These are phyloP conservation scores for Acanthurus tractus DNA, from an alignment of 2,797 vertebrate genomes.

Conservation along the genomic window DNA sequence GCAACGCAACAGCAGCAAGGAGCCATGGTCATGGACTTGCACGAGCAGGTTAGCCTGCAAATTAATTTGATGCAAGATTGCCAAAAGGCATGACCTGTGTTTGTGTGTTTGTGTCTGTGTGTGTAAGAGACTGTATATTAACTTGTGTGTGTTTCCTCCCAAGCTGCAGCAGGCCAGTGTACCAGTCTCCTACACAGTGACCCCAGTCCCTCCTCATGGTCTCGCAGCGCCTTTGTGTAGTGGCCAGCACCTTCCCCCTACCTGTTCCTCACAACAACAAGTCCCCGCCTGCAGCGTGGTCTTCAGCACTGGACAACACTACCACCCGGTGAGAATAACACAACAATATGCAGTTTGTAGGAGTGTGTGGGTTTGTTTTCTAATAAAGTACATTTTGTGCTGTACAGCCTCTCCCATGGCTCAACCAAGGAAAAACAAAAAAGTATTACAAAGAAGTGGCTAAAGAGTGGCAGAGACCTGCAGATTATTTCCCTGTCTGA, in stretches of 20 bases:
- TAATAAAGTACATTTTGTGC: slow-evolving; percentile 20
- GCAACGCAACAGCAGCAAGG: slow-evolving; percentile 89
- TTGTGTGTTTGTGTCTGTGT: neutral
- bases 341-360: slow-evolving; percentile 51
- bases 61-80: neutral
- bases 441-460: slow-evolving; percentile 6
- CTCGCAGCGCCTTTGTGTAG: slow-evolving; percentile 94
- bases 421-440: slow-evolving; percentile 25
- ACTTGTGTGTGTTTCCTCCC: slow-evolving; percentile 31
- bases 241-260: slow-evolving; percentile 93
- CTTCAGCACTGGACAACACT: slow-evolving; percentile 95
- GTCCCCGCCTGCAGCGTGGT: slow-evolving; percentile 96
- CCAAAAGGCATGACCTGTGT: fast-evolving
- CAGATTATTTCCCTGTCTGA: slow-evolving; percentile 8
- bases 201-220: slow-evolving; percentile 93
- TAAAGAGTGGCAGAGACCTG: slow-evolving; percentile 11
- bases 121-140: neutral
- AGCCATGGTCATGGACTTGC: slow-evolving; percentile 94
- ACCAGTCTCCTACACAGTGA: slow-evolving; percentile 96
- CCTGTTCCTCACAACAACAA: slow-evolving; percentile 94
- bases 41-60: slow-evolving; percentile 90
- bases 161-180: slow-evolving; percentile 94
- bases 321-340: slow-evolving; percentile 93
- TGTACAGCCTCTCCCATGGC: slow-evolving; percentile 67
- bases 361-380: slow-evolving; percentile 22